Evolutionary conservation across 2,113 vertebrate species (phyloP), one percentile per base, ranked within the genome.

Genomic region (Dasyornis broadbenti): DNA sequence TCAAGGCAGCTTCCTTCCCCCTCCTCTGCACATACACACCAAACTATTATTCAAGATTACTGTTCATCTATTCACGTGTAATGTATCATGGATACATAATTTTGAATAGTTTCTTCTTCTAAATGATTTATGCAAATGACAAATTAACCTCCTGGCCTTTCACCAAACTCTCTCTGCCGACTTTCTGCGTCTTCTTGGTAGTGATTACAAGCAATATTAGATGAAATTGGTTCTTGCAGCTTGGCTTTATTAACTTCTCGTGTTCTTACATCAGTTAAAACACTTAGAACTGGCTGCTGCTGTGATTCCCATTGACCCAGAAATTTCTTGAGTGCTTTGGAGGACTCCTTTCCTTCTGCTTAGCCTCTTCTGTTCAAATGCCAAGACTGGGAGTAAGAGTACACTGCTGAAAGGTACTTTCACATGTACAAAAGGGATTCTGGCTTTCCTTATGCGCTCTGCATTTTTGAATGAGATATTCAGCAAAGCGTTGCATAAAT

Each of bases 1-100:
- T 95, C 92, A 92, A 94, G 90, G 82, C 65, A 71, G 63, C n/a
- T 88, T 63, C 53, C 63, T 88, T 94, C 57, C 40, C n/a, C 50
- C 16, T 13, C 33, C 59, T 77, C 81, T 83, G 65, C 87, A 89
- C 40, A 71, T 68, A 23, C 21, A 66, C 63, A 72, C 26, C 3
- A 10, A 95, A 95, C 89, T 90, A 92, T 96, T 97, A 96, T 82
- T 94, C 94, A 96, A 69, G 70, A 92, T 95, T 95, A 90, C 89
- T 85, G 54, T 91, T 95, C 91, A 92, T 96, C 95, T 95, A 33
- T 95, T 95, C 77, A 65, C 1, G 13, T 96, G 95, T 88, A 94
- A 92, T 95, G 57, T 95, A 94, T 93, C 93, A 93, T 49, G 68
- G 94, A 92, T 94, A 95, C 88, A 72, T 91, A 92, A 95, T 96